Evolutionary conservation across 2,113 vertebrate species (phyloP), one percentile per base, ranked within the genome.

Genomic region (Leiothrix lutea): DNA sequence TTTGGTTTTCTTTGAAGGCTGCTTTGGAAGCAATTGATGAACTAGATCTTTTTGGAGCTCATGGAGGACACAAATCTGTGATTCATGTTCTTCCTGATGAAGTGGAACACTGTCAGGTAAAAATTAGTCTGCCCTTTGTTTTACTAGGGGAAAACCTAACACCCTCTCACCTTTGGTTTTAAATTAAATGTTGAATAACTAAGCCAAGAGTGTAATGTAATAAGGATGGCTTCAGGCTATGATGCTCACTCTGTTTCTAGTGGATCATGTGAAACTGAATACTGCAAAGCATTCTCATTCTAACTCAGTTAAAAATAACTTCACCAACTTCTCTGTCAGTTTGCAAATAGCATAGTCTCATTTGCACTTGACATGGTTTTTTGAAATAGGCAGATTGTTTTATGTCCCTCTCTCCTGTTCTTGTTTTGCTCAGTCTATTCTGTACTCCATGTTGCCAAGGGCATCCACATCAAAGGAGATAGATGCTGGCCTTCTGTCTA

Each of bases 401-500:
- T 61, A 66, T 8, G 67, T 80, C 26, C 25, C 17, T 93, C 33
- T 94, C 51, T 94, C 74, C 51, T 95, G 36, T 93, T 94, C 95
- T 44, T 82, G 87, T 93, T 89, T 90, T 70, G 38, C 92, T 78
- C 95, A 99, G 99, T 99, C 99, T 89, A 99, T 99, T 96, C 97
- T 99, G n/a, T 99, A 99, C 96, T 99, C 99, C 90, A 99, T 99
- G 99, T 97, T 99, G 91, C 99, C 99, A 18, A 98, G 99, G 97
- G 99, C 99, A 36, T 99, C 99, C 13, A 99, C 99, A 0, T 99
- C 99, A 7, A 99, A 99, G 97, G 99, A 99, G 96, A 99, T 99
- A 35, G 99, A 99, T 48, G 99, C 99, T 21, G 99, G 99, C 16
- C 99, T 99, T 78, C 98, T 99, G 66, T 99, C 99, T 11, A 98